Evolutionary conservation across 2,888 invertebrate genomes (phyloP).

Genomic region (Theretra japonica): DNA sequence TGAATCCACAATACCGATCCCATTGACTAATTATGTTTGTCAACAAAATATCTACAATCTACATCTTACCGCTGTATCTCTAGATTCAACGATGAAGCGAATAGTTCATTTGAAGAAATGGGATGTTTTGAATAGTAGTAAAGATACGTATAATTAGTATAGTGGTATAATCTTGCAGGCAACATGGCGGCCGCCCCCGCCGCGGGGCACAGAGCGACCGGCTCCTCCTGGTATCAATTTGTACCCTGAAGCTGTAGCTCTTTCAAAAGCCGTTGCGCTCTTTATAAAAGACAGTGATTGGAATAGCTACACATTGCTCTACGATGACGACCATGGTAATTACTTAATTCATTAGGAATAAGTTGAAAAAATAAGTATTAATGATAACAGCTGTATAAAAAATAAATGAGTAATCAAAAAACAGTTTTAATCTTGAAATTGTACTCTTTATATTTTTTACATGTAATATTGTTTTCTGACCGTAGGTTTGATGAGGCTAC

Average conservation of each 20-base stretch:
- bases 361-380: neutral
- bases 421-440: no score
- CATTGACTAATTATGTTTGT: no score
- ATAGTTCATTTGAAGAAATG: neutral
- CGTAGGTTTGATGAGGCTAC: constrained; percentile 89
- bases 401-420: no score
- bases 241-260: constrained; percentile 88
- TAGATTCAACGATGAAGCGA: neutral
- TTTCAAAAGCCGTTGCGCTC: constrained; percentile 87
- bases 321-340: constrained; percentile 89
- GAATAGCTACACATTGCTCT: constrained; percentile 90
- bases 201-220: constrained; percentile 57
- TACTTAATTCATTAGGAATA: neutral
- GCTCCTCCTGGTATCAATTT: constrained; percentile 86
- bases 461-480: neutral
- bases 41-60: no score
- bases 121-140: neutral
- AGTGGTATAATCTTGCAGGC: constrained; percentile 56
- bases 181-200: constrained; percentile 70
- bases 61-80: neutral
- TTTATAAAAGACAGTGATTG: constrained; percentile 89
- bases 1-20: no score
- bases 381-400: neutral
- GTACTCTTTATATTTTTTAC: no score
- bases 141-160: neutral